These are phyloP conservation scores for Lordiphosa fenestrarum DNA, from an alignment of 2,888 invertebrate genomes.

Conservation along the genomic window DNA sequence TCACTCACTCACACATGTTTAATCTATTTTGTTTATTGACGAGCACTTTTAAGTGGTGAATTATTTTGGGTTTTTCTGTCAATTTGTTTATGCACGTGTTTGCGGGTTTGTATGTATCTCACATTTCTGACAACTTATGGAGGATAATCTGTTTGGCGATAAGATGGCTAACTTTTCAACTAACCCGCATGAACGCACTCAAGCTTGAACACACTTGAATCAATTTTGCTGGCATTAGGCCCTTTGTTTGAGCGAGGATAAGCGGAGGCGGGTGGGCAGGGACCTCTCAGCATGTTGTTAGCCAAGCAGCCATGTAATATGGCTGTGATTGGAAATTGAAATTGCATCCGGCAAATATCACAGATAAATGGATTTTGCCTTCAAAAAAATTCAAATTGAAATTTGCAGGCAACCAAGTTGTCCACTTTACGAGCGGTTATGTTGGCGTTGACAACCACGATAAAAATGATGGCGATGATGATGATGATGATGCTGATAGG, in stretches of 20 bases:
- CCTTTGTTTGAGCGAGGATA: conserved; percentile 9
- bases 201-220: conserved; percentile 20
- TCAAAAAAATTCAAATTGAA: conserved; percentile 52
- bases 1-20: background rate
- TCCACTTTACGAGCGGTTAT: conserved; percentile 40
- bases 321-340: conserved; percentile 73
- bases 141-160: background rate
- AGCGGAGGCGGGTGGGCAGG: conserved; percentile 1
- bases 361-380: conserved; percentile 12
- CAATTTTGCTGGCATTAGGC: conserved; percentile 39
- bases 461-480: conserved; percentile 26
- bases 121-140: background rate
- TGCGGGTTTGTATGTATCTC: background rate
- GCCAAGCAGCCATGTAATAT: conserved; percentile 69
- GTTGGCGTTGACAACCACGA: conserved; percentile 27
- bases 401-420: conserved; percentile 45
- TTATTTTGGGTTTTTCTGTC: no score
- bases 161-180: conserved; percentile 32
- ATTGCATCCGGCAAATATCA: conserved; percentile 65
- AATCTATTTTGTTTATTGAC: background rate
- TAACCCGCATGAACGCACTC: conserved; percentile 26
- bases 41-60: no score
- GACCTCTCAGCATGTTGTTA: conserved; percentile 40
- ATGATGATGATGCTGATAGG: conserved; percentile 15
- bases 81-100: no score